A percentile compares a stretch with the other conserved stretches of the same genome.
These are phyloP conservation scores for Agelaius tricolor DNA, from an alignment of 2,113 vertebrate species.

Conservation along the genomic window DNA sequence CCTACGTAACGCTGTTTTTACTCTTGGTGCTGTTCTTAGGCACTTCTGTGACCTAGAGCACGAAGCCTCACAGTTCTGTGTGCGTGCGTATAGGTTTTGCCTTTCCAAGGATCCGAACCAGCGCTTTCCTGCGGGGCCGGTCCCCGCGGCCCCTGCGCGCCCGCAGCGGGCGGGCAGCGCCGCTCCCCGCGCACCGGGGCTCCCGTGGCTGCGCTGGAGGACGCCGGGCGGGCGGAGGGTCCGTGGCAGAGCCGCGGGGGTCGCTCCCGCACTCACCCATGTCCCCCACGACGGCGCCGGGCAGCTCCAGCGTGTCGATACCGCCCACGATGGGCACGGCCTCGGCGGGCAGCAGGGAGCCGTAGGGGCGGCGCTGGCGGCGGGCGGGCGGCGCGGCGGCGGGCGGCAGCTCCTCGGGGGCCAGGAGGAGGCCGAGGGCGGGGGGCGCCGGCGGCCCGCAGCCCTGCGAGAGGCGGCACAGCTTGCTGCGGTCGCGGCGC, in stretches of 20 bases:
- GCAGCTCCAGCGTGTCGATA: conserved; percentile 65
- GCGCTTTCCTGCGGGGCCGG: fast-evolving
- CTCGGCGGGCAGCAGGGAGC: neutral
- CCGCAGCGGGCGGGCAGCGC: neutral
- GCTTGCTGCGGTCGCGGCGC: conserved; percentile 66
- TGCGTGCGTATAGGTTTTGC: fast-evolving
- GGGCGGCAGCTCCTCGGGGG: neutral
- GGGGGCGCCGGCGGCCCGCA: conserved; percentile 1
- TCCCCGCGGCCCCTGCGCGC: neutral
- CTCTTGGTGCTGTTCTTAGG: neutral
- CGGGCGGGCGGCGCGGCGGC: neutral
- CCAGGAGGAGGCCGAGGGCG: conserved; percentile 41
- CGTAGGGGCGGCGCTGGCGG: neutral
- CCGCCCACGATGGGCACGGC: conserved; percentile 58
- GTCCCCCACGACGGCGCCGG: conserved; percentile 29
- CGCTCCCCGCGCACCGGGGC: neutral
- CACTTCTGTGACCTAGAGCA: neutral
- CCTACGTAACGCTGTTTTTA: neutral
- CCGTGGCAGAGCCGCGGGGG: neutral
- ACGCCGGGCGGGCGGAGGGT: neutral
- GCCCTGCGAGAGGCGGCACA: conserved; percentile 54
- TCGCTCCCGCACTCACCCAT: conserved; percentile 18
- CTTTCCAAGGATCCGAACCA: no score
- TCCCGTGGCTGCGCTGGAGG: neutral
- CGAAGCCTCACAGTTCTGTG: neutral